These are phyloP conservation scores for Platysteira castanea DNA, from an alignment of 2,113 vertebrate species.

Conservation along the genomic window DNA sequence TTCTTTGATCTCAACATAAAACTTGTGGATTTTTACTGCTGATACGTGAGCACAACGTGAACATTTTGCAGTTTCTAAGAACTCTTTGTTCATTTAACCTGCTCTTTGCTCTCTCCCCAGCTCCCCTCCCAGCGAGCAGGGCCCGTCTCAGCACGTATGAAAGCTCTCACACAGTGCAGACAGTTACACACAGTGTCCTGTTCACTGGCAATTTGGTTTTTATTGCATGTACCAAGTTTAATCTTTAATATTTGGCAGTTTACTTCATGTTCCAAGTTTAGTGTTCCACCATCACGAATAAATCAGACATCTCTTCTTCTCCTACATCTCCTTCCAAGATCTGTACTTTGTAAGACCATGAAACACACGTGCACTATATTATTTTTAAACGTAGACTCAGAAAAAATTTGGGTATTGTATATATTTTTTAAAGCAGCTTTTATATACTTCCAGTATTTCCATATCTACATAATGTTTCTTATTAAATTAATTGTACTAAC, in stretches of 20 bases:
- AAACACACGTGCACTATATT: neutral
- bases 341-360: neutral
- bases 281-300: neutral
- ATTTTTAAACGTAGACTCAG: neutral
- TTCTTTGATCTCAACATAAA: neutral
- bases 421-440: neutral
- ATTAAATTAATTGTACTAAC: constrained; percentile 18
- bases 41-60: neutral
- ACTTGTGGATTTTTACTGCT: neutral
- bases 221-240: neutral
- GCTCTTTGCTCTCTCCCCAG: neutral
- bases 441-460: neutral
- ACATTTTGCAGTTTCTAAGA: neutral
- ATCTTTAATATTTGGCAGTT: neutral
- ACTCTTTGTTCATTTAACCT: neutral
- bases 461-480: neutral
- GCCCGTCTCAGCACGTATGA: neutral
- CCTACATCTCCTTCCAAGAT: neutral
- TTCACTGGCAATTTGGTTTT: neutral
- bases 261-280: neutral
- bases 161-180: neutral
- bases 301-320: neutral
- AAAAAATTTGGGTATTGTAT: neutral
- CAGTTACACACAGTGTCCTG: neutral
- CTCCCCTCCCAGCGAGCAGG: neutral